Conservation (phyloP, 2,797 vertebrate species). For the Chromobotia macracanthus region DNA sequence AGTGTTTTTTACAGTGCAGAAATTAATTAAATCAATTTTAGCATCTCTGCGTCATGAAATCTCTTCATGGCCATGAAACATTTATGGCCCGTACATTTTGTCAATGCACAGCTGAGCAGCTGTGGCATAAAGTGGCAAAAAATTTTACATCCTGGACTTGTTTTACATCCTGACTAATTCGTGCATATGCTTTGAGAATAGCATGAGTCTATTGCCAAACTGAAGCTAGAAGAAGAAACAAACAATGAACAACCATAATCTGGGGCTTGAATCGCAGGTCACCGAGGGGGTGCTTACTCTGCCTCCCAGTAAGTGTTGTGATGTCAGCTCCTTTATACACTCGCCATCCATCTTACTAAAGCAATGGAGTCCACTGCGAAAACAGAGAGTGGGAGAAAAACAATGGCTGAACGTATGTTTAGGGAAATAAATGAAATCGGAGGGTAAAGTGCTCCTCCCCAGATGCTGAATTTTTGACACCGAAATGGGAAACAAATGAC, state of each 20-base stretch:
- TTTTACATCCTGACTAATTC: constrained; percentile 10
- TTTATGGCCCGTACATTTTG: constrained; percentile 57
- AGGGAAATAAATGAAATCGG: constrained; percentile 67
- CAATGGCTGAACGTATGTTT: constrained; percentile 64
- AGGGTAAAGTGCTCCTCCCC: constrained; percentile 53
- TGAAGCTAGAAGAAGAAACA: constrained; percentile 55
- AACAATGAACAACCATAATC: constrained; percentile 68
- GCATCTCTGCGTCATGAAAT: too few species aligned
- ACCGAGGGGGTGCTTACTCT: constrained; percentile 64
- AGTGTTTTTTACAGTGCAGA: too few species aligned
- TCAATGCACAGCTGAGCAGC: background rate
- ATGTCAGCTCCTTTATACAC: constrained; percentile 72
- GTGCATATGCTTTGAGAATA: constrained; percentile 23
- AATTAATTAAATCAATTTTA: too few species aligned
- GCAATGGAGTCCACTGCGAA: constrained; percentile 53
- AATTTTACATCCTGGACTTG: background rate
- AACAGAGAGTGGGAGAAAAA: constrained; percentile 53
- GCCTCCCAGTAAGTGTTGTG: constrained; percentile 73
- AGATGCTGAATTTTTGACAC: constrained; percentile 57
- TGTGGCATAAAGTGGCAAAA: background rate
- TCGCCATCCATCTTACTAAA: constrained; percentile 66
- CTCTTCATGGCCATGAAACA: constrained; percentile 66
- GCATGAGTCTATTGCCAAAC: constrained; percentile 38
- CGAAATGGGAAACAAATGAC: constrained; percentile 57
- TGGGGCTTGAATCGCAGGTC: constrained; percentile 75